Conservation (phyloP, 1,140 invertebrate genomes). For the Oedothorax gibbosus region DNA sequence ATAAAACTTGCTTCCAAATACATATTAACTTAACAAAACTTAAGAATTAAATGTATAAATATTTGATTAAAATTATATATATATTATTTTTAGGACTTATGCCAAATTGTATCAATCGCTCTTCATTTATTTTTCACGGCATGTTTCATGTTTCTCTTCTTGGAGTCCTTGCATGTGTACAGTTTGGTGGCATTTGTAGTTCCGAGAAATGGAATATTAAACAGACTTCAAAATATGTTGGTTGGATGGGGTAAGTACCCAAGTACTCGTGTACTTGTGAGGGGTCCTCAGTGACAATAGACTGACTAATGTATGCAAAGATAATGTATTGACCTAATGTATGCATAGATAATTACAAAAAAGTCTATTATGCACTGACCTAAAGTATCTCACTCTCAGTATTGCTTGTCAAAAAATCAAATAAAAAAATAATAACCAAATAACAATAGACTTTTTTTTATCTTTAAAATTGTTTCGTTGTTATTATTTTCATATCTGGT, state of each 20-base stretch:
- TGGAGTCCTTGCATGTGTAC: slow-evolving; percentile 67
- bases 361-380: no score
- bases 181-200: slow-evolving; percentile 66
- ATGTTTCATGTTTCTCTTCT: slow-evolving; percentile 67
- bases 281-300: no score
- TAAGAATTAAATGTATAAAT: no score
- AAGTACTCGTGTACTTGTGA: neutral
- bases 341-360: no score
- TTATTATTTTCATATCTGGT: neutral
- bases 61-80: neutral
- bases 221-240: slow-evolving; percentile 65
- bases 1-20: no score
- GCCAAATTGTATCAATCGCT: slow-evolving; percentile 64
- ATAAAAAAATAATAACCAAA: no score
- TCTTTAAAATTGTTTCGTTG: neutral
- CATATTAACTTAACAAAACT: no score
- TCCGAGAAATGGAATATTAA: slow-evolving; percentile 65
- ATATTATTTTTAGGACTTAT: slow-evolving; percentile 63
- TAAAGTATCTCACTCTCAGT: no score
- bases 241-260: slow-evolving; percentile 65
- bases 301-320: no score
- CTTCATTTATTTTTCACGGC: slow-evolving; percentile 67
- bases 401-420: no score
- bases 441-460: no score
- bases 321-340: no score